phyloP scores from a whole-genome alignment of 92 coral and sea anemone species.

The Desmophyllum pertusum region DNA sequence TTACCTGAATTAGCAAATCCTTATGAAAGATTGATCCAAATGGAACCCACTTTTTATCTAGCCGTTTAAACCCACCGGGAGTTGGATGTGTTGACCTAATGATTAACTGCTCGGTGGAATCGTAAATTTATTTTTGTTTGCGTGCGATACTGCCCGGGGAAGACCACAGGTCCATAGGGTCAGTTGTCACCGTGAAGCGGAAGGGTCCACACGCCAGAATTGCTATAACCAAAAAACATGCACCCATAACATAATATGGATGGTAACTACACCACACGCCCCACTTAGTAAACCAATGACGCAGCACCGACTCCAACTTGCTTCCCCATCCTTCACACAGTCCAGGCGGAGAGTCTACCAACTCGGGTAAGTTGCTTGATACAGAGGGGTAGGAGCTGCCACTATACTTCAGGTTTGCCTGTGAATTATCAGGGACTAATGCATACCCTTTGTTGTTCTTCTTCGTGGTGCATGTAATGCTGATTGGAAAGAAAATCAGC shows the following conservation, averaged over 20 bases:
- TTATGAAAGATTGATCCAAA: conserved; percentile 72
- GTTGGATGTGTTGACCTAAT: conserved; percentile 49
- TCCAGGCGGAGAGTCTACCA: conserved; percentile 62
- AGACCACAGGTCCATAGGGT: conserved; percentile 94
- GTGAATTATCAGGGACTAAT: neutral
- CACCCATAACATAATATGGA: conserved; percentile 69
- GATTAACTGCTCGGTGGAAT: conserved; percentile 88
- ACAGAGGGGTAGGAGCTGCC: neutral
- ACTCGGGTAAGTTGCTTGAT: neutral
- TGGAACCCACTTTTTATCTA: conserved; percentile 57
- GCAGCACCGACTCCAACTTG: conserved; percentile 65
- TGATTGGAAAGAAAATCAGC: conserved; percentile 66
- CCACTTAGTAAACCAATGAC: conserved; percentile 71
- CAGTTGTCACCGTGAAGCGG: conserved; percentile 73
- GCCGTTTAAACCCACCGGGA: conserved; percentile 46
- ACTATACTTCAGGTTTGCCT: neutral
- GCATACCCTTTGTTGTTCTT: neutral
- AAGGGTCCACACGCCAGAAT: conserved; percentile 71
- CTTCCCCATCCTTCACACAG: conserved; percentile 72
- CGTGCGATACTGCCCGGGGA: conserved; percentile 89
- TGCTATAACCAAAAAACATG: conserved; percentile 57
- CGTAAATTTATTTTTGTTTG: conserved; percentile 75
- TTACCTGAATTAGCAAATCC: conserved; percentile 68
- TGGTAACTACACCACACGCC: conserved; percentile 82
- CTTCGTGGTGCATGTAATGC: conserved; percentile 28